Evolutionary conservation across 2,888 invertebrate species (phyloP).

Genomic region (Gerris lacustris): DNA sequence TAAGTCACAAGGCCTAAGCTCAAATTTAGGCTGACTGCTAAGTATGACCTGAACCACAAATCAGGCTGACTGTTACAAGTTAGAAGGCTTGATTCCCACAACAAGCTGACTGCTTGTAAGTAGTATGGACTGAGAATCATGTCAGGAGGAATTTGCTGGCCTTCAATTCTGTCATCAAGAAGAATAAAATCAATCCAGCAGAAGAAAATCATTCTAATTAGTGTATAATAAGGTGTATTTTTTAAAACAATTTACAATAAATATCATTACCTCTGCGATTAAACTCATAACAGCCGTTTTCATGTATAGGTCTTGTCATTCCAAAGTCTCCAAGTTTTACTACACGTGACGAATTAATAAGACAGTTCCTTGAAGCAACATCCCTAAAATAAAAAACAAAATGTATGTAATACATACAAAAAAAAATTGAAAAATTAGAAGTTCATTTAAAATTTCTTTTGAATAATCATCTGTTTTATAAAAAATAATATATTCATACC

Average conservation of each 20-base stretch:
- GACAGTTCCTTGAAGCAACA: conserved; percentile 65
- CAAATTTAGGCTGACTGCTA: too few species aligned
- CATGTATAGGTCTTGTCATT: conserved; percentile 78
- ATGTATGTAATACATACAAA: not conserved
- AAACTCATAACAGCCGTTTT: conserved; percentile 80
- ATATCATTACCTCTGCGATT: conserved; percentile 54
- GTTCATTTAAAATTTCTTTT: not conserved
- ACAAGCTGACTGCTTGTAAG: too few species aligned
- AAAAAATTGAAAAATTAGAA: not conserved
- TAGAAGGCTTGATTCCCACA: too few species aligned
- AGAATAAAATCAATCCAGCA: too few species aligned
- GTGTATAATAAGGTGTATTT: not conserved
- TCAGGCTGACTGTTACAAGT: too few species aligned
- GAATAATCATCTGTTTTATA: too few species aligned
- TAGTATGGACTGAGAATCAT: too few species aligned
- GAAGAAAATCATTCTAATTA: too few species aligned
- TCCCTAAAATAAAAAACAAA: conserved; percentile 46
- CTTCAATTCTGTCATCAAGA: too few species aligned
- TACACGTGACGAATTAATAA: conserved; percentile 59
- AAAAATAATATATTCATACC: conserved; percentile 35
- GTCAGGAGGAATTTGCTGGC: too few species aligned
- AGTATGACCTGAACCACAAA: too few species aligned
- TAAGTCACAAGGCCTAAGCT: too few species aligned
- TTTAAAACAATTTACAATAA: not conserved
- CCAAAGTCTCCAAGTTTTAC: conserved; percentile 78